Evolutionary conservation across 2,888 invertebrate genomes (phyloP).

Genomic region (Cancer borealis): DNA sequence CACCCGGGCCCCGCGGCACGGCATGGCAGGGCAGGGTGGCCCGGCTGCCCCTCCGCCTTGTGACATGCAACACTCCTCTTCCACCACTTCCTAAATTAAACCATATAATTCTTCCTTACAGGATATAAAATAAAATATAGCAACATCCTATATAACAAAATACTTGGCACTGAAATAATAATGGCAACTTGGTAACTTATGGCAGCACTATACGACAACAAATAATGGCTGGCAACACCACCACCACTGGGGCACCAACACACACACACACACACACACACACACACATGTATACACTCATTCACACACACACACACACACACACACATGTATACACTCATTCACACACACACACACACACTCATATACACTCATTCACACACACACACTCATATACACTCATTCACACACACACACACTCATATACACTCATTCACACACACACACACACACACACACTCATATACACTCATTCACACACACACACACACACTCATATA

Average conservation of each 20-base stretch:
- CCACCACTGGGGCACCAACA: slow-evolving; percentile 1
- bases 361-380: no score
- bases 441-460: no score
- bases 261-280: neutral
- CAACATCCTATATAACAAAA: slow-evolving; percentile 68
- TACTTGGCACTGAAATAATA: slow-evolving; percentile 74
- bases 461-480: neutral
- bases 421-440: no score
- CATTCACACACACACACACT: neutral
- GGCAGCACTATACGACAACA: slow-evolving; percentile 66
- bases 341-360: neutral
- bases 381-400: no score
- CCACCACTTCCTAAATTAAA: slow-evolving; percentile 4
- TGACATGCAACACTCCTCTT: neutral
- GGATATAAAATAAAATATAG: slow-evolving; percentile 67
- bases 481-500: neutral
- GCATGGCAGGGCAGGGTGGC: neutral
- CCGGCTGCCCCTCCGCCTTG: neutral
- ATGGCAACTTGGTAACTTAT: slow-evolving; percentile 77
- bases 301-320: neutral
- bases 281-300: neutral
- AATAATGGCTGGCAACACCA: neutral
- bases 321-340: neutral
- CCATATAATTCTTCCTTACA: slow-evolving; percentile 44
- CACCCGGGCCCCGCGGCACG: no score